phyloP scores from a whole-genome alignment of 2,113 vertebrate genomes.

The Plecotus auritus region DNA sequence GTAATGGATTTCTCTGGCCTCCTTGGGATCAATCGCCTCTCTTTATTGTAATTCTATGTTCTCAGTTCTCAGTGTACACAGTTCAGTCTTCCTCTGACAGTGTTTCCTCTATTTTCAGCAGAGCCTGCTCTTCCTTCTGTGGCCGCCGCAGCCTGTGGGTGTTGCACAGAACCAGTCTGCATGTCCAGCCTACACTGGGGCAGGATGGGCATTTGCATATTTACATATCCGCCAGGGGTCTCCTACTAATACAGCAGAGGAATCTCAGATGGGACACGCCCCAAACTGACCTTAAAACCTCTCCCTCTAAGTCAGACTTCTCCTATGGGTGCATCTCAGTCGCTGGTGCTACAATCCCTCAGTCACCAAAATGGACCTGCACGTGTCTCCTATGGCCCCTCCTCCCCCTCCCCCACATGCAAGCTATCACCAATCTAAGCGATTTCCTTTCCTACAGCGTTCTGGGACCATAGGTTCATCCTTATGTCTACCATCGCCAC shows the following conservation, averaged over 20 bases:
- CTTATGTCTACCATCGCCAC: neutral
- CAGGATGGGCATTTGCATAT: neutral
- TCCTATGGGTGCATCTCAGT: neutral
- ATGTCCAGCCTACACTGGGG: neutral
- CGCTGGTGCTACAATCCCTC: neutral
- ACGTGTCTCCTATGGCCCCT: neutral
- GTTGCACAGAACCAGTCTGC: neutral
- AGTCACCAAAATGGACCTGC: rapidly evolving
- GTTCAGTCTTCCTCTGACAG: neutral
- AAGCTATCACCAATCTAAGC: neutral
- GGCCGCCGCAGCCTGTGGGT: neutral
- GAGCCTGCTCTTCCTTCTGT: neutral
- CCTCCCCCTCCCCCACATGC: neutral
- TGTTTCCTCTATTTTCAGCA: neutral
- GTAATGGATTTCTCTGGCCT: neutral
- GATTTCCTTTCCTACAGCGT: neutral
- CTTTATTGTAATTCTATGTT: neutral
- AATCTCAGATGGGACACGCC: neutral
- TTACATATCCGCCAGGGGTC: neutral
- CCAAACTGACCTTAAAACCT: neutral
- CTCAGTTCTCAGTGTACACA: neutral
- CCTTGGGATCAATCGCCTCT: neutral
- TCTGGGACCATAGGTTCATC: neutral
- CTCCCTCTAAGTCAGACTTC: neutral
- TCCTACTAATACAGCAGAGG: neutral